A percentile compares a stretch with the other conserved stretches of the same genome.
phyloP scores from a whole-genome alignment of 2,797 vertebrate genomes.

The Jordanella pulchra region DNA sequence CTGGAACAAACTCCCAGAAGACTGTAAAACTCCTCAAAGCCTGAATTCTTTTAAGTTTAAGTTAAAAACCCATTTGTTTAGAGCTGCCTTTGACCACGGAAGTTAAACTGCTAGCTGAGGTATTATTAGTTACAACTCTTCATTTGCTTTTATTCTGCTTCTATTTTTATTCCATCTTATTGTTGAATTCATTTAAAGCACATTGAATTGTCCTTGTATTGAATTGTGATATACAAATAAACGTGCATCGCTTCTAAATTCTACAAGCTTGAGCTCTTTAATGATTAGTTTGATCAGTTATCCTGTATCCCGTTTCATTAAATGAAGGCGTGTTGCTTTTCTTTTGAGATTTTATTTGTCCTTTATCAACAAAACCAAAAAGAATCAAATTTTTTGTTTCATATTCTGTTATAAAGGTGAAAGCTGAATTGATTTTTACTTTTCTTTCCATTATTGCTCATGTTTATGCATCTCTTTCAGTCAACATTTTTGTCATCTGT shows the following conservation, averaged over 20 bases:
- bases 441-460: neutral
- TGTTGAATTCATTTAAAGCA: too few relatives aligned
- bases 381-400: neutral
- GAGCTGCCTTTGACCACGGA: too few relatives aligned
- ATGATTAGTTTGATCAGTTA: neutral
- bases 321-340: neutral
- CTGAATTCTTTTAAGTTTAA: too few relatives aligned
- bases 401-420: neutral
- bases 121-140: too few relatives aligned
- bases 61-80: too few relatives aligned
- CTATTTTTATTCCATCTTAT: too few relatives aligned
- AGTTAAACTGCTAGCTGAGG: too few relatives aligned
- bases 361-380: neutral
- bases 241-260: neutral
- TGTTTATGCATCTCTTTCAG: neutral
- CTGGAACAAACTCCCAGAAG: too few relatives aligned
- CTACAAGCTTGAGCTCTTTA: neutral
- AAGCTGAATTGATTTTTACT: neutral
- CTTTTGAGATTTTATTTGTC: neutral
- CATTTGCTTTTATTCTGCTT: too few relatives aligned
- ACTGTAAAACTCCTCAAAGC: too few relatives aligned
- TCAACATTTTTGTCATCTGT: neutral
- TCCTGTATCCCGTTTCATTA: neutral
- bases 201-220: too few relatives aligned
- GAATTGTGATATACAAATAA: too few relatives aligned